phyloP scores from a whole-genome alignment of 2,888 invertebrate genomes.

The Stenodera caucasica region DNA sequence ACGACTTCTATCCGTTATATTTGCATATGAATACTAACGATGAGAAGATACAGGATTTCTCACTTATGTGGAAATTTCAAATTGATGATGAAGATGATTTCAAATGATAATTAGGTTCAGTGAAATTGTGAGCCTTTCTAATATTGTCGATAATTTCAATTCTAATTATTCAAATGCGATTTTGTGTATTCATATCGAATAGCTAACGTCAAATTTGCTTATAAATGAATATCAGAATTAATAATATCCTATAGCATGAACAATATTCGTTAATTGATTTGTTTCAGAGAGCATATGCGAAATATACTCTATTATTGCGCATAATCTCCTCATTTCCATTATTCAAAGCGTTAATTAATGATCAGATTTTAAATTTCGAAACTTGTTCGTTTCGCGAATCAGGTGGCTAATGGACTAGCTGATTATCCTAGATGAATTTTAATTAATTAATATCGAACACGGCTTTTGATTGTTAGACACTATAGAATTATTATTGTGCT shows the following conservation, averaged over 20 bases:
- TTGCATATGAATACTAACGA: not conserved
- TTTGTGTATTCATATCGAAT: not conserved
- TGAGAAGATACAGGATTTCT: too few species aligned
- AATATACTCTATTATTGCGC: not conserved
- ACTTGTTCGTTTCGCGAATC: too few species aligned
- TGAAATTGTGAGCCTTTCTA: not conserved
- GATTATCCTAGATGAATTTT: not conserved
- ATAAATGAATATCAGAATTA: not conserved
- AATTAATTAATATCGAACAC: not conserved
- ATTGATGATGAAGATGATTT: not conserved
- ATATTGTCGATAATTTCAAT: not conserved
- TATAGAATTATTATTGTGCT: too few species aligned
- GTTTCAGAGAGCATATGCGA: not conserved
- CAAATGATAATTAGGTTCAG: not conserved
- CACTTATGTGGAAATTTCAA: too few species aligned
- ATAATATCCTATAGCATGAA: not conserved
- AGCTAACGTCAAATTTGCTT: not conserved
- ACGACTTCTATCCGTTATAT: not conserved
- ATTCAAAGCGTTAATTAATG: not conserved
- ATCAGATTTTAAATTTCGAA: not conserved
- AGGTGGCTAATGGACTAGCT: not conserved
- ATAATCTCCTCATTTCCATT: not conserved
- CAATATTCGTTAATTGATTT: not conserved
- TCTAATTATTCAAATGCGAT: conserved; percentile 5
- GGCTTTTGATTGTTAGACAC: not conserved